Evolutionary conservation across 2,888 invertebrate genomes (phyloP), one percentile per base, ranked within the genome.

Genomic region (Dicyrtoma fusca): DNA sequence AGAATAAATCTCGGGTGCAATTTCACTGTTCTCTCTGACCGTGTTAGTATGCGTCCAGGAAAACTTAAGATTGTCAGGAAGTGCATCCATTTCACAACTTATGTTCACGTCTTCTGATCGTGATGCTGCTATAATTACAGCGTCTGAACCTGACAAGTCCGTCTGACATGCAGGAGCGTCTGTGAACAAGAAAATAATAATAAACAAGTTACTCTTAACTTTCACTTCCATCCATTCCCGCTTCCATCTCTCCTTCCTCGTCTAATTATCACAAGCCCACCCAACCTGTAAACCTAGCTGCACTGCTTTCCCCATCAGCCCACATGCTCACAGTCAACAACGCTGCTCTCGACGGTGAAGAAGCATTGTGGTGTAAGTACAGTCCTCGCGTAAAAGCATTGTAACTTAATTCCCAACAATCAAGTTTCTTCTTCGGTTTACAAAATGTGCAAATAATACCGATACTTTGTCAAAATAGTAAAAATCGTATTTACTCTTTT

Each of bases 101-200:
- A 80, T 80, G 71, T 79, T 79, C 74, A 80, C 79, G 72, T 77
- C 78, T 69, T 80, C 80, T 49, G 77, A 75, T 17, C 75, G 68
- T 21, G 75, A 78, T 49, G 80, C 80, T 62, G 80, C 80, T 73
- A 80, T 79, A 78, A 80, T 79, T 77, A 78, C 76, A 61, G 79
- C 74, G 64, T 80, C 80, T 79, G 79, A 74, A 76, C 78, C 76
- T 79, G 79, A 79, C 79, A 80, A 75, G 71, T 78, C 77, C 68
- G 75, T 77, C 73, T 77, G 80, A 77, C 80, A 80, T 70, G 79
- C 73, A 65, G 80, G 80, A 77, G 80, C 80, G 77, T 80, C 80
- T 80, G 78, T 17, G 25, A 69, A 42, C 6, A 26, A 70, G 25
- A 70, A 63, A 42, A 63, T 45, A 14, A 42, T 10, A n/a, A 57